Percentiles rank a stretch among this genome's conserved stretches.
phyloP scores from a whole-genome alignment of 2,888 invertebrate species.

The Lasius platythorax region DNA sequence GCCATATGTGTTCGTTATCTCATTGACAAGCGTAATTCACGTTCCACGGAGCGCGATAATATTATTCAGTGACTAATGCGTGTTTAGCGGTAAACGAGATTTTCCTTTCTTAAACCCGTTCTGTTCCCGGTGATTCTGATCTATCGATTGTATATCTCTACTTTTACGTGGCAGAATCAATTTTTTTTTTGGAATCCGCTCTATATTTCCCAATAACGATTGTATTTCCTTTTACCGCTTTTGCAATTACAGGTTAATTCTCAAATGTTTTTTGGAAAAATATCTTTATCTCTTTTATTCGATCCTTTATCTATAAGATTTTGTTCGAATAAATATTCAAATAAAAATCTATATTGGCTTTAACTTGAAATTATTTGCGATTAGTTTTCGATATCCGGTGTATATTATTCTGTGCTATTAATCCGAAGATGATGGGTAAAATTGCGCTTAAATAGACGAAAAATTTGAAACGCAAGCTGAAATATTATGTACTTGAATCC shows the following conservation, averaged over 20 bases:
- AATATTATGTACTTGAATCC: no score
- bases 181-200: slow-evolving; percentile 68
- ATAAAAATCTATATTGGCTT: background rate
- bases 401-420: no score
- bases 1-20: background rate
- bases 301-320: background rate
- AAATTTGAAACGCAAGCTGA: no score
- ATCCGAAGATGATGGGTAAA: no score
- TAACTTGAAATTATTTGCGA: slow-evolving; percentile 13
- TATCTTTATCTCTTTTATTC: background rate
- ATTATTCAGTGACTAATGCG: slow-evolving; percentile 69
- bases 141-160: slow-evolving; percentile 41
- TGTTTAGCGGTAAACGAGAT: slow-evolving; percentile 57
- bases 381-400: background rate
- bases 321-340: slow-evolving; percentile 6
- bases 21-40: slow-evolving; percentile 64
- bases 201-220: slow-evolving; percentile 76
- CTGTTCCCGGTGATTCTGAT: slow-evolving; percentile 28
- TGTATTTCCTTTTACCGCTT: slow-evolving; percentile 58
- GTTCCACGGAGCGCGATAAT: slow-evolving; percentile 52
- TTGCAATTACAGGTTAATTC: slow-evolving; percentile 60
- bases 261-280: slow-evolving; percentile 37
- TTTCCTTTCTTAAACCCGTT: slow-evolving; percentile 65
- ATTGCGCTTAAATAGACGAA: no score
- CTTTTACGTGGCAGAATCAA: slow-evolving; percentile 28